Conservation (phyloP, 2,113 vertebrate genomes). For the Epinephelus lanceolatus region DNA sequence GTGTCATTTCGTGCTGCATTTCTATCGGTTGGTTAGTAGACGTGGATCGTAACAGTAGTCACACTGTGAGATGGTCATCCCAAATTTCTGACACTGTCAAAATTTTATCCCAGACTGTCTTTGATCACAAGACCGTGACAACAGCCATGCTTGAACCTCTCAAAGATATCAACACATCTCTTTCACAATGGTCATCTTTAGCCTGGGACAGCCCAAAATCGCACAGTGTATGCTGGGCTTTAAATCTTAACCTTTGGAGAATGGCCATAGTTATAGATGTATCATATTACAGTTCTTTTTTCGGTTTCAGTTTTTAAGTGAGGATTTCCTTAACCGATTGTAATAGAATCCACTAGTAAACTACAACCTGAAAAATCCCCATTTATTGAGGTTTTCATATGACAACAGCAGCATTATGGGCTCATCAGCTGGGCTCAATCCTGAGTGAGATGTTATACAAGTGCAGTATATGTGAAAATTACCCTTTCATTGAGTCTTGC, state of each 20-base stretch:
- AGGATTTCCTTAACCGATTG: not conserved
- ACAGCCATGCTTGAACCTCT: no score
- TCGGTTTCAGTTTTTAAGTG: not conserved
- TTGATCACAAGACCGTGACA: no score
- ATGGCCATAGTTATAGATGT: not conserved
- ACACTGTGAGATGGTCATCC: no score
- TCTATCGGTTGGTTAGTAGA: no score
- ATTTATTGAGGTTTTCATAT: not conserved
- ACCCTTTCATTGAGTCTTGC: conserved; percentile 55
- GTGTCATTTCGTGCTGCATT: no score
- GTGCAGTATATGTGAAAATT: conserved; percentile 28
- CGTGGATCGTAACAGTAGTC: no score
- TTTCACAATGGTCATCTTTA: no score
- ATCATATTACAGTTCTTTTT: not conserved
- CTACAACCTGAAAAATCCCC: not conserved
- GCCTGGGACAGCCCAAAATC: no score
- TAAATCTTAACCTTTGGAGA: not conserved
- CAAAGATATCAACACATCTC: no score
- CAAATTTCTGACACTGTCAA: no score
- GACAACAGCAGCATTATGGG: conserved; percentile 30
- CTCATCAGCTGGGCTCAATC: conserved; percentile 25
- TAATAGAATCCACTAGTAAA: not conserved
- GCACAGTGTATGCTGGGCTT: no score
- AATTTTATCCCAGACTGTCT: no score
- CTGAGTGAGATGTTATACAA: conserved; percentile 38